phyloP scores from a whole-genome alignment of 2,888 invertebrate species.

The Ypsolopha scabrella region DNA sequence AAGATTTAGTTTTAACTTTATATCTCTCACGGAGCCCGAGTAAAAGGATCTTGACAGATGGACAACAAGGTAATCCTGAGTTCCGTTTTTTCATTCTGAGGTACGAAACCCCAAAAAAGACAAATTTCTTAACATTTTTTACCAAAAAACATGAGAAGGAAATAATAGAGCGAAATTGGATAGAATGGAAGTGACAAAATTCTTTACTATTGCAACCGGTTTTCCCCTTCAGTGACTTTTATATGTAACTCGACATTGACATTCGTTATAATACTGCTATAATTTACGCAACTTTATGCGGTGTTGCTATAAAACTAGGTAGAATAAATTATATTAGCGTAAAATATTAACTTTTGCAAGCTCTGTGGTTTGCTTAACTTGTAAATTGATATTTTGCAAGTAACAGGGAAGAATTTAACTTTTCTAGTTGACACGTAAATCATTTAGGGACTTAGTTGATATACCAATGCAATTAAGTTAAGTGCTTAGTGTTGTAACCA shows the following conservation, averaged over 20 bases:
- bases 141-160: no score
- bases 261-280: conserved; percentile 25
- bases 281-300: not conserved
- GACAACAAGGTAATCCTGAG: no score
- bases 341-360: conserved; percentile 23
- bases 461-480: not conserved
- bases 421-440: not conserved
- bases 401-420: not conserved
- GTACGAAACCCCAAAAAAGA: no score
- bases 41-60: no score
- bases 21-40: no score
- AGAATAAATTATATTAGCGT: conserved; percentile 35
- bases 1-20: no score
- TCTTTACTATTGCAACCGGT: conserved; percentile 13
- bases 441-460: not conserved
- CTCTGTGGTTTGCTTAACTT: conserved; percentile 2
- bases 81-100: no score
- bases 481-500: no score
- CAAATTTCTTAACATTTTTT: no score
- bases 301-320: not conserved
- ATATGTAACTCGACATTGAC: conserved; percentile 44
- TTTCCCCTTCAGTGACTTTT: conserved; percentile 26
- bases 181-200: conserved; percentile 1
- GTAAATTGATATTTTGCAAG: conserved; percentile 20
- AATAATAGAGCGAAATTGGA: no score